These are phyloP conservation scores for Leptopilina myrica DNA, from an alignment of 2,888 invertebrate species.

Conservation along the genomic window DNA sequence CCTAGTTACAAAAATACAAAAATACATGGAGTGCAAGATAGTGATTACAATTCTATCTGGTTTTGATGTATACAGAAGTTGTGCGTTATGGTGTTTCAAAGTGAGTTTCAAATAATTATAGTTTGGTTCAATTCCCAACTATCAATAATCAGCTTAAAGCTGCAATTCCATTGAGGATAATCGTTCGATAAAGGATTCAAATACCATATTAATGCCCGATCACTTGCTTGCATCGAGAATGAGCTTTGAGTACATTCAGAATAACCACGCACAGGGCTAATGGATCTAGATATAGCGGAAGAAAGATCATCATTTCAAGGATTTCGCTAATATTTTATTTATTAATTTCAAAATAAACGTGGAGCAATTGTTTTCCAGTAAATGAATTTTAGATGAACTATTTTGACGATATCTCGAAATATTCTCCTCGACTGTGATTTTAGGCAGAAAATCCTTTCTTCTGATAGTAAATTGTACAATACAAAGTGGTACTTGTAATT, in stretches of 20 bases:
- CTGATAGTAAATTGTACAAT: too few species aligned
- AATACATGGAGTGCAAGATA: too few species aligned
- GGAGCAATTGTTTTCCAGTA: too few species aligned
- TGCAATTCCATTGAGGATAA: slow-evolving; percentile 49
- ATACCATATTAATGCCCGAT: slow-evolving; percentile 56
- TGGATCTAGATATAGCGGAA: background rate
- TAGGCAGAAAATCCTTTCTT: too few species aligned
- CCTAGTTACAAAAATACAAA: too few species aligned
- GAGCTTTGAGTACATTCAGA: slow-evolving; percentile 49
- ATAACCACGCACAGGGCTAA: slow-evolving; percentile 43
- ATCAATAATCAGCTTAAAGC: slow-evolving; percentile 48
- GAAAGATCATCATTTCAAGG: background rate
- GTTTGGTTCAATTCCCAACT: background rate
- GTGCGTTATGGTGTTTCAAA: background rate
- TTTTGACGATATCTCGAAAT: too few species aligned
- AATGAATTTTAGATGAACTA: too few species aligned
- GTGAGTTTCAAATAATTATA: background rate
- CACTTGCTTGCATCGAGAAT: slow-evolving; percentile 56
- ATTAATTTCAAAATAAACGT: too few species aligned
- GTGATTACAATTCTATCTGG: too few species aligned
- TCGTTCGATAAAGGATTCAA: slow-evolving; percentile 56
- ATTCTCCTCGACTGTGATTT: too few species aligned
- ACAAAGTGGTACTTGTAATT: too few species aligned
- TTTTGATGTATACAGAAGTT: background rate
- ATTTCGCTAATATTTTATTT: background rate